Base-by-base conservation (phyloP, 2,888 invertebrate species). In the Acleris holmiana region DNA sequence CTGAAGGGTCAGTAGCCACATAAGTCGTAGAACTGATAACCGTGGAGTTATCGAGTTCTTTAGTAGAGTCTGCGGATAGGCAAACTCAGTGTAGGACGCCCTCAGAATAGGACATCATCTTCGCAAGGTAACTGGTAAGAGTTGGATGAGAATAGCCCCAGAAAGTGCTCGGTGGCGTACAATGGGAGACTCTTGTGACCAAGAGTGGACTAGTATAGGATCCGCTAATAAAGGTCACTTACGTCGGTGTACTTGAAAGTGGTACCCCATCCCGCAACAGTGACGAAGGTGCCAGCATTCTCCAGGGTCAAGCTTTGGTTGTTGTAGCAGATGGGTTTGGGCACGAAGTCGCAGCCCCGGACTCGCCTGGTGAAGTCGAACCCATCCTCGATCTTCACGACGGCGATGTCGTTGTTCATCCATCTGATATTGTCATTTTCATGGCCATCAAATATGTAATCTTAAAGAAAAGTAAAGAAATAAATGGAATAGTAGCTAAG, bases 321-420 rank as follows among this genome's bases (percentile, higher is more conserved):
- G 69, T 91, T 91, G 65, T 85, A 89, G 67, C 84, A 81, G 40
- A 91, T 76, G 0, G 89, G 89, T 35, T 84, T 86, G 0, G 90
- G 90, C 2, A 86, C 68, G 48, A 88, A 89, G 25, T 89, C 89
- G 57, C 90, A 91, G 2, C 90, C 90, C 50, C 79, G 75, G 2
- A 89, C 78, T 13, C 85, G 76, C 23, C 88, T 73, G 1, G 75
- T 81, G 65, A 90, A 90, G 61, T 90, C 88, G 50, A 91, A 91
- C 0, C 87, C 86, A 19, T 87, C 89, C 63, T 90, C 90, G 0
- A 89, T 74, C 61, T 88, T 90, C 0, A 90, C 88, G 0, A 91
- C 77, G 0, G 90, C 90, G 6, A 91, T 89, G 67, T 91, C 90
- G 64, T 90, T 89, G 77, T 87, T 88, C 90, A 91, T 88, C 90